These are phyloP conservation scores for Drosophila santomea DNA, from an alignment of 1,140 invertebrate genomes.

Conservation along the genomic window DNA sequence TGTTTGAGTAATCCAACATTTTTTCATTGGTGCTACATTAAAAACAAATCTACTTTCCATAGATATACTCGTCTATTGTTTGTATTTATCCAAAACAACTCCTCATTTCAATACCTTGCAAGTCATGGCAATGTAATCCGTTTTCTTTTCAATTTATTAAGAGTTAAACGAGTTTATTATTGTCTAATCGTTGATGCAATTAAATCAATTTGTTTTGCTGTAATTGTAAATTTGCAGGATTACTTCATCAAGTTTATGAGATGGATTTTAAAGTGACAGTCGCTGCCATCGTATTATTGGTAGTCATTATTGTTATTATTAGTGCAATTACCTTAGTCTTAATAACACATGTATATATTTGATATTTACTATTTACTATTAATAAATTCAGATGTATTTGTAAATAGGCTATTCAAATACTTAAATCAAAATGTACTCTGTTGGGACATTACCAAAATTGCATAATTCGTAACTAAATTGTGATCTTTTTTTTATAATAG, in stretches of 20 bases:
- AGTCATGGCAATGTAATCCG: slow-evolving; percentile 26
- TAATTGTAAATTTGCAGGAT: slow-evolving; percentile 83
- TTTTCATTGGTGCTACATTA: neutral
- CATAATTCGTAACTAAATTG: slow-evolving; percentile 53
- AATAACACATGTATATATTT: slow-evolving; percentile 64
- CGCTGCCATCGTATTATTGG: slow-evolving; percentile 74
- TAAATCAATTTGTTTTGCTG: slow-evolving; percentile 63
- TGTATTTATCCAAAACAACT: neutral
- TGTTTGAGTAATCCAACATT: neutral
- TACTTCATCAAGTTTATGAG: slow-evolving; percentile 84
- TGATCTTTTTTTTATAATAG: slow-evolving; percentile 43
- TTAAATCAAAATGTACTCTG: slow-evolving; percentile 28
- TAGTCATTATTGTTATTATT: slow-evolving; percentile 56
- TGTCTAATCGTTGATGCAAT: slow-evolving; percentile 13
- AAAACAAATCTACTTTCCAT: neutral
- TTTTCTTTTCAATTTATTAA: slow-evolving; percentile 15
- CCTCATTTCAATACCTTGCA: neutral
- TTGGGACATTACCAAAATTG: slow-evolving; percentile 41
- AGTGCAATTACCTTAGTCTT: slow-evolving; percentile 48
- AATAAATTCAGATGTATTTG: slow-evolving; percentile 36
- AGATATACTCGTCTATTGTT: neutral
- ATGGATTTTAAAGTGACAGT: slow-evolving; percentile 84
- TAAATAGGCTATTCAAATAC: slow-evolving; percentile 42
- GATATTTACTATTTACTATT: slow-evolving; percentile 48
- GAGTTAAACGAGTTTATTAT: slow-evolving; percentile 6